phyloP scores from a whole-genome alignment of 1,140 invertebrate genomes.

The Hypsibius dujardini region DNA sequence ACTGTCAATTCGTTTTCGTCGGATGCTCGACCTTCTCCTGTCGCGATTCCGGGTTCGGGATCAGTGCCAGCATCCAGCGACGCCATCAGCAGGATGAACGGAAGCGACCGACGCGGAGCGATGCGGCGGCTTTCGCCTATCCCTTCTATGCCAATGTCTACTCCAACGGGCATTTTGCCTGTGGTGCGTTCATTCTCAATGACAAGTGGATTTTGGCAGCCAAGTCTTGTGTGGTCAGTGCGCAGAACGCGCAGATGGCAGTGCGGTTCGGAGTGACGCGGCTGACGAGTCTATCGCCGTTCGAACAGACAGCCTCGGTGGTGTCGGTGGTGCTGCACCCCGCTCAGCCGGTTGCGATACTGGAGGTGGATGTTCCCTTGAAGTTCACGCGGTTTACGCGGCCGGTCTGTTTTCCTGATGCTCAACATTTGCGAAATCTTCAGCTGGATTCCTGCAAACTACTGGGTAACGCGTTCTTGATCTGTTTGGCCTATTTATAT shows the following conservation, averaged over 20 bases:
- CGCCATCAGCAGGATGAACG: neutral
- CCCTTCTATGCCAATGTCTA: constrained; percentile 12
- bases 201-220: neutral
- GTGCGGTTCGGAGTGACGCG: constrained; percentile 5
- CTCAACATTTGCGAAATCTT: neutral
- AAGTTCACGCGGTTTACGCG: neutral
- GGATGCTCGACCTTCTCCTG: constrained; percentile 5
- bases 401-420: constrained; percentile 11
- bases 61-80: neutral
- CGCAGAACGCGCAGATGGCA: neutral
- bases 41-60: neutral
- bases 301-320: constrained; percentile 1
- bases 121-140: constrained; percentile 8
- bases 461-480: neutral
- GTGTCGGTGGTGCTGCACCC: neutral
- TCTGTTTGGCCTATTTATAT: too few relatives aligned
- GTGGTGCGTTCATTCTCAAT: constrained; percentile 7
- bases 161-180: constrained; percentile 3
- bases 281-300: neutral
- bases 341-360: neutral
- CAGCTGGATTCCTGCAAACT: constrained; percentile 8
- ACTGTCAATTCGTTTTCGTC: constrained; percentile 2
- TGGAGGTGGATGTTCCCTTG: neutral
- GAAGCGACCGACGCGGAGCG: neutral
- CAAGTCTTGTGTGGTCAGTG: neutral